Base-by-base conservation (phyloP, 2,888 invertebrate species). In the Blastobasis lacticolella region DNA sequence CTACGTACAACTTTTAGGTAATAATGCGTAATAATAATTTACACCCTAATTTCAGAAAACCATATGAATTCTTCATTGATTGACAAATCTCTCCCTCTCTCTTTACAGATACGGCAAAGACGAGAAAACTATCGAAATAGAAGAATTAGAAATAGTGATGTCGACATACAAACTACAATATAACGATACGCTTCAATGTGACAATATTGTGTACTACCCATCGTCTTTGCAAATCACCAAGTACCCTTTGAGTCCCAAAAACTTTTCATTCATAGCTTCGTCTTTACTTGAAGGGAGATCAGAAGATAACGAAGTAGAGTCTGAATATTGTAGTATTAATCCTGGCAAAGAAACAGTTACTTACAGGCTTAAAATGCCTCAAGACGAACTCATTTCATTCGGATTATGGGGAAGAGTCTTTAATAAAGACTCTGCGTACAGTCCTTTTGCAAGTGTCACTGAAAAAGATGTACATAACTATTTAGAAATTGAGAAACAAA, bases 161-260 rank as follows among this genome's bases (percentile, higher is more conserved):
- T 75, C 64, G 5, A 84, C 90, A 4, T 70, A 78, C 48, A 57
- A 58, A 0, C 71, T 67, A 2, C 68, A 72, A 36, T 76, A 77
- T 56, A 88, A 88, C 56, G 53, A 52, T 0, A 74, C 78, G 0
- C 65, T 86, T 0, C 60, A 74, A 23, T 81, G 85, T 48, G 74
- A 82, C 23, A 78, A 85, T 45, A 69, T 79, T 0, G 69, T 81
- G 1, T 90, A 90, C 58, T 88, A 76, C 55, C 91, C 91, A 1
- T 71, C 82, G 38, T 88, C 90, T 0, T 56, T 91, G 2, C 72
- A 79, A 52, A 78, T 80, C 41, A 84, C 78, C 37, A 87, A 90
- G 48, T 81, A 84, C 40, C 90, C 91, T 0, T 62, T 91, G 0
- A 70, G 70, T 6, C 68, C 77, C 0, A 56, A 60, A 6, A 81